Conservation (phyloP, 2,113 vertebrate species). For the Pyxicephalus adspersus region DNA sequence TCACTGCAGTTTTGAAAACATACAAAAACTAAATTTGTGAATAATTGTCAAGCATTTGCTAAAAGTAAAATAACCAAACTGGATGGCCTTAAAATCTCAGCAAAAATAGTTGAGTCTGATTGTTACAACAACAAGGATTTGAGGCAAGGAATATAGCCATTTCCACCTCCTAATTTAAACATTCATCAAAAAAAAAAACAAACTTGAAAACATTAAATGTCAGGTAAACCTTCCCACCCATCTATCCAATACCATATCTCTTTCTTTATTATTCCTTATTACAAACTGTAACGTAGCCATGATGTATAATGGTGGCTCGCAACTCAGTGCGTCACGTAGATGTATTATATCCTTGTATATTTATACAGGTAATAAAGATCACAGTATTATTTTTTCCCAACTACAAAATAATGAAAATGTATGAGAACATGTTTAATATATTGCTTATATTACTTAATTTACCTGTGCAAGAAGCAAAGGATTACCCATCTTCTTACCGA, state of each 20-base stretch:
- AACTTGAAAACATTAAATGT: no score
- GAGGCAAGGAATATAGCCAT: no score
- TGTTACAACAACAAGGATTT: no score
- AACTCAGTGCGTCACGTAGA: background rate
- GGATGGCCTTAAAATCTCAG: no score
- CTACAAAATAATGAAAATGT: constrained; percentile 46
- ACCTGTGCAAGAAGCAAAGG: constrained; percentile 14
- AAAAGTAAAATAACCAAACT: no score
- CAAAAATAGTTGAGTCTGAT: no score
- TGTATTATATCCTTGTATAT: constrained; percentile 30
- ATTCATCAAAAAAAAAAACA: no score
- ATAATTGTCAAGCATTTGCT: no score
- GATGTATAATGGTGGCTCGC: background rate
- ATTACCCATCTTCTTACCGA: constrained; percentile 25
- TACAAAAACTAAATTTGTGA: no score
- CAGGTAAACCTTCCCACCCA: background rate
- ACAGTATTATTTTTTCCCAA: constrained; percentile 35
- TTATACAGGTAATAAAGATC: constrained; percentile 44
- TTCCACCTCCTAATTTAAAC: no score
- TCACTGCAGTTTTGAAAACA: no score
- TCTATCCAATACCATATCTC: background rate
- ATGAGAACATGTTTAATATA: constrained; percentile 35
- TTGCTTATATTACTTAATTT: constrained; percentile 45
- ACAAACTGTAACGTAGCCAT: background rate
- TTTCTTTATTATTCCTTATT: constrained; percentile 9